Conservation (phyloP, 2,797 vertebrate species). For the Clarias platycephalus region DNA sequence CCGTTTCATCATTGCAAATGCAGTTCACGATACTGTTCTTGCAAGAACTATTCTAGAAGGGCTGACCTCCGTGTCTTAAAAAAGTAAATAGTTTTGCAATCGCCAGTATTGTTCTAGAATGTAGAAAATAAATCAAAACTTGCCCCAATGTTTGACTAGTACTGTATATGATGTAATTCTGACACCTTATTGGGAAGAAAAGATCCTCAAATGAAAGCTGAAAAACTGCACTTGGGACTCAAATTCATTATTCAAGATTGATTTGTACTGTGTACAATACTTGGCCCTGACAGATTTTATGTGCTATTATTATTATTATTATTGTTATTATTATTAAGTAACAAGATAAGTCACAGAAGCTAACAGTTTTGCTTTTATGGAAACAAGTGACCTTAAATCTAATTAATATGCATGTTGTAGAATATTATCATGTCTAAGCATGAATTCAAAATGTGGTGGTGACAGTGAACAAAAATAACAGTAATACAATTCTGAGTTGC, state of each 20-base stretch:
- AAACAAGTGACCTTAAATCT: background rate
- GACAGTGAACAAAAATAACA: background rate
- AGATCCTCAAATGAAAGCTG: background rate
- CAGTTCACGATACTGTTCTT: too few relatives aligned
- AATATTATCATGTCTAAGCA: background rate
- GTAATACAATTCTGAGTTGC: slow-evolving; percentile 8
- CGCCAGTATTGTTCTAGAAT: too few relatives aligned
- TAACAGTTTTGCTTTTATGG: background rate
- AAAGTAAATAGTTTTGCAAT: too few relatives aligned
- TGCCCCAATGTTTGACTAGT: too few relatives aligned
- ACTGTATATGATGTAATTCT: background rate
- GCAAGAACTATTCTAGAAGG: too few relatives aligned
- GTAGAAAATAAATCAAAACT: too few relatives aligned
- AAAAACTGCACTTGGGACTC: background rate
- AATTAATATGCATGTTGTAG: background rate
- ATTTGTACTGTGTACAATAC: background rate
- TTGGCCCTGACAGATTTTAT: background rate
- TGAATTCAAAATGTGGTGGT: background rate
- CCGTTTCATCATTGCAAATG: too few relatives aligned
- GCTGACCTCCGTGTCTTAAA: too few relatives aligned
- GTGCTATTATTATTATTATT: too few relatives aligned
- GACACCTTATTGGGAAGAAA: background rate
- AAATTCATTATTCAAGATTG: background rate
- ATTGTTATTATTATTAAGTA: too few relatives aligned
- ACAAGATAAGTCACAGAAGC: background rate